Evolutionary conservation across 2,797 vertebrate species (phyloP), one percentile per base, ranked within the genome.

Genomic region (Sebastes nivosus): DNA sequence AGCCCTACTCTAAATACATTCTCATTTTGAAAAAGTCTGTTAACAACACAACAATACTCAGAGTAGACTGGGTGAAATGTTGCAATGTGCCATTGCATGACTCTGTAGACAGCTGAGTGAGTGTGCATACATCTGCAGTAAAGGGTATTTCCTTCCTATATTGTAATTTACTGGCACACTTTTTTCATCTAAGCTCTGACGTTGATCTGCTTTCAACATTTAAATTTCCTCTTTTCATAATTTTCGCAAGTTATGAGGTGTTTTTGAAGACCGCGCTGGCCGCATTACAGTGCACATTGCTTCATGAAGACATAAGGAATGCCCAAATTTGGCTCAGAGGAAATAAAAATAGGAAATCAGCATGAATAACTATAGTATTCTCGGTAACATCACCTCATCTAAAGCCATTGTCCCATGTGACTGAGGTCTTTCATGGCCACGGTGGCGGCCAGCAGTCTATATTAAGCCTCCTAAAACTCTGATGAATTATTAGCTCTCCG

Each of bases 401-500:
- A 68, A 32, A 74, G 36, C 54, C 58, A 57, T 60, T 70, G 63
- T 71, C 16, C 61, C 58, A 58, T 60, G 55, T 69, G 76, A 76
- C 66, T 64, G 34, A 74, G 27, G 38, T 75, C 58, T 75, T 79
- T 84, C 38, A 36, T 55, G 67, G 30, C n/a, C 67, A 76, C 7
- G 25, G 50, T 73, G 79, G 75, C 72, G 54, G 61, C 36, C 77
- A 67, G 77, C 34, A 22, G 32, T 36, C 77, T 85, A 79, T 57
- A 68, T 70, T 36, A 83, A 73, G 67, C 77, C 52, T 63, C 42
- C 65, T 75, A 66, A 81, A 82, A 73, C 52, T 86, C 52, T 27
- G 58, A 75, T 77, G 67, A 83, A 75, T 83, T 79, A 87, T 86
- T 87, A 65, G 79, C 67, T 67, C 70, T 57, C 20, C 2, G 34